Evolutionary conservation across 1,140 invertebrate species (phyloP), one percentile per base, ranked within the genome.

Genomic region (Drosophila ironensis): DNA sequence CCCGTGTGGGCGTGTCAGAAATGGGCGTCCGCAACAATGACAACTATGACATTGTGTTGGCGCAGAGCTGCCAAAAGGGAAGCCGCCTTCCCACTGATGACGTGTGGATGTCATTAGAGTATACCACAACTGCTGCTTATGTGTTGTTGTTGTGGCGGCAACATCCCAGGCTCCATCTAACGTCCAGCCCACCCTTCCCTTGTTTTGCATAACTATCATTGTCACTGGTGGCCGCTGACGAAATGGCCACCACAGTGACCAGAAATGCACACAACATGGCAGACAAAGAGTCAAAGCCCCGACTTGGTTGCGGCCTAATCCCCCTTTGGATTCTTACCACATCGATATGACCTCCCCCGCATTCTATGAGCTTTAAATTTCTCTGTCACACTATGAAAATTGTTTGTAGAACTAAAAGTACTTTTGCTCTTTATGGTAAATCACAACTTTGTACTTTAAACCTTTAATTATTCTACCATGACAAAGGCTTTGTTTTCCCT

Each of bases 21-120:
- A 30, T 54, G 78, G 78, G 78, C 67, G 67, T 48, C 48, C 60
- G n/a, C 44, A 67, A 51, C 69, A 51, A 70, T 47, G 35, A 44
- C 53, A 70, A 47, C 52, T 51, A 50, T 70, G 64, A 70, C 37
- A 30, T 64, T 44, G 45, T 44, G 24, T 24, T 30, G 14, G 17
- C 17, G 24, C 4, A n/a, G 5, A 35, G 37, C 24, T 6, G 41
- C 63, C 25, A 24, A 33, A 59, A 40, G 54, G 54, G 56, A 42
- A 51, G 30, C 30, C 30, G n/a, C 28, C 28, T 33, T 3, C 30
- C 68, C 44, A 48, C 57, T 82, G 78, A 82, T 82, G 77, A 82
- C 77, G 78, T 82, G 77, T 82, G 78, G 77, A 73, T 84, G 77
- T 82, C 77, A 82, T 82, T 82, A 82, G 78, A 72, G 77, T 6